Base-by-base conservation (phyloP, 1,140 invertebrate genomes). In the Dreissena polymorpha region DNA sequence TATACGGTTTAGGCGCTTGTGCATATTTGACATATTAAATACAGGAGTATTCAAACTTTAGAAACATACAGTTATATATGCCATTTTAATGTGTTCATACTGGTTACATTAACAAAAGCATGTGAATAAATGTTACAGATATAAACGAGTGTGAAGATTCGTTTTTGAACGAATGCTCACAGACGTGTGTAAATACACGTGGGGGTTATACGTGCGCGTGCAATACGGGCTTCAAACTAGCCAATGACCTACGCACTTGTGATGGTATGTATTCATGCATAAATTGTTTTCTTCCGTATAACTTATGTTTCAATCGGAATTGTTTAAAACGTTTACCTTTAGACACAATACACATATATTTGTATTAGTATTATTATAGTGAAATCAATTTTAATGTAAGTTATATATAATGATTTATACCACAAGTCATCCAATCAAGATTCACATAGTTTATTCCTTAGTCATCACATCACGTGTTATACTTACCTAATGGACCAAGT, bases 151-250 rank as follows among this genome's bases (percentile, higher is more conserved):
- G 78, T 73, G 29, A 8, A 16, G 39, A 60, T 29, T 13, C 13
- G n/a, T 16, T 65, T 16, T 7, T 25, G 23, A 73, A 67, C 23
- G n/a, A 49, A 13, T 85, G 84, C 51, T 50, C 69, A 10, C 83
- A 85, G 23, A 55, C 14, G 7, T 85, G 83, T 55, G 57, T 16
- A 25, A 85, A 85, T 53, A 69, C 25, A 25, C 29, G 51, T 14
- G 83, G 77, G 5, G 68, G 70, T 60, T 85, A 69, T 53, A 29
- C 60, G 12, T 85, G 83, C 69, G n/a, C 14, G 13, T 85, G 83
- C 63, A 55, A 79, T 29, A 39, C 39, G 5, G 76, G 83, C 21
- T 80, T 51, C 65, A 70, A 64, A 50, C 27, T 85, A 7, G 78
- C 23, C 18, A 18, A 57, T 21, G 68, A 85, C 53, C 67, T 64